Conservation (phyloP, 2,113 vertebrate species). For the Chaetodon trifascialis region DNA sequence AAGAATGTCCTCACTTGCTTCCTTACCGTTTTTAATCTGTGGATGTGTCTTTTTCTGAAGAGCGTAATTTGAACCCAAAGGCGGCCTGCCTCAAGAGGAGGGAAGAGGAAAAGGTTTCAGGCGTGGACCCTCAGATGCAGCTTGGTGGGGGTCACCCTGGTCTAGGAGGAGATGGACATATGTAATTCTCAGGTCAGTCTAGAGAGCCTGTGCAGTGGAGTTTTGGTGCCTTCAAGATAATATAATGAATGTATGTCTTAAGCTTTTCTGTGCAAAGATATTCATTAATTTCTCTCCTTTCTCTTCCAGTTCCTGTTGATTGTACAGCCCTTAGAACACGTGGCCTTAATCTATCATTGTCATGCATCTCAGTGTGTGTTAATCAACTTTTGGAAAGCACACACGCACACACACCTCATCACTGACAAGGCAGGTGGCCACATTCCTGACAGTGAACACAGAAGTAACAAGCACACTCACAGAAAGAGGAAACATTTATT, state of each 20-base stretch:
- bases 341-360: slow-evolving; percentile 85
- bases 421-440: slow-evolving; percentile 74
- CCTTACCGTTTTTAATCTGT: not conserved
- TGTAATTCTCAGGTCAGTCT: slow-evolving; percentile 87
- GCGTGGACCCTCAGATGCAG: slow-evolving; percentile 94
- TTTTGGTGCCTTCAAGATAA: not conserved
- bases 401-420: slow-evolving; percentile 65
- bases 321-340: slow-evolving; percentile 82
- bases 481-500: slow-evolving; percentile 52
- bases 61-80: slow-evolving; percentile 98
- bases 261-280: not conserved
- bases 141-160: slow-evolving; percentile 90
- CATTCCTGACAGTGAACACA: slow-evolving; percentile 70
- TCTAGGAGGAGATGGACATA: slow-evolving; percentile 91
- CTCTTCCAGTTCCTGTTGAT: slow-evolving; percentile 79
- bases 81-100: slow-evolving; percentile 97
- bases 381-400: slow-evolving; percentile 66
- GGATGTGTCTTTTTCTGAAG: slow-evolving; percentile 75
- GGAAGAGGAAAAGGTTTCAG: slow-evolving; percentile 96
- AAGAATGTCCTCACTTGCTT: not conserved
- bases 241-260: not conserved
- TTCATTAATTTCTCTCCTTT: slow-evolving; percentile 30
- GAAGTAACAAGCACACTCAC: slow-evolving; percentile 64
- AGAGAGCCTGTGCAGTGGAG: not conserved
- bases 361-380: slow-evolving; percentile 79